Percentiles rank a stretch among this genome's conserved stretches.
These are phyloP conservation scores for Spinus olivaceus DNA, from an alignment of 2,797 vertebrate genomes.

Conservation along the genomic window DNA sequence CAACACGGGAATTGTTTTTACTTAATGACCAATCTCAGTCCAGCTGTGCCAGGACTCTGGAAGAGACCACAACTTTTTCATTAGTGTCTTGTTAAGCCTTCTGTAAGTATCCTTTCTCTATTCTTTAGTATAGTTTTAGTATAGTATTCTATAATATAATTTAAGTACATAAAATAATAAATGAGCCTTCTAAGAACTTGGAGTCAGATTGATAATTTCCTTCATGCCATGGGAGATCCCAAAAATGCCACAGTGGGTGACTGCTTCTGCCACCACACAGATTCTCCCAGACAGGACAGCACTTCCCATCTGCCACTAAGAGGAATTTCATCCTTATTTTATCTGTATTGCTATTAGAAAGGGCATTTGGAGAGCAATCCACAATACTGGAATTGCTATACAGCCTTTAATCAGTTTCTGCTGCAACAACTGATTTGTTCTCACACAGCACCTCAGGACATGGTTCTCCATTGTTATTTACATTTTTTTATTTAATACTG, in stretches of 20 bases:
- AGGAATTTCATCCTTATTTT: background rate
- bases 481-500: background rate
- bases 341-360: background rate
- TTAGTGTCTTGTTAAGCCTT: background rate
- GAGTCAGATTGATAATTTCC: background rate
- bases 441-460: background rate
- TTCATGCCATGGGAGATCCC: background rate
- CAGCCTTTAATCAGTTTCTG: background rate
- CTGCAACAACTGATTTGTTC: background rate
- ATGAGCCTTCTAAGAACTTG: background rate
- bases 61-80: background rate
- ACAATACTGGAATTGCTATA: background rate
- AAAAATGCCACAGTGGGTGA: background rate
- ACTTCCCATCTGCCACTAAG: background rate
- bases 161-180: background rate
- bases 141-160: no score
- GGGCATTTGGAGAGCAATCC: background rate
- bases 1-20: background rate
- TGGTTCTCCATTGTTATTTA: conserved; percentile 16
- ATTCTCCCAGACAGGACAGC: background rate
- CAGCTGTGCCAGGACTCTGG: no score
- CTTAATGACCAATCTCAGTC: no score
- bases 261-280: background rate
- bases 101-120: background rate
- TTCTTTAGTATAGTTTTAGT: no score